Evolutionary conservation across 2,888 invertebrate genomes (phyloP).

Genomic region (Xanthostigma xanthostigma): DNA sequence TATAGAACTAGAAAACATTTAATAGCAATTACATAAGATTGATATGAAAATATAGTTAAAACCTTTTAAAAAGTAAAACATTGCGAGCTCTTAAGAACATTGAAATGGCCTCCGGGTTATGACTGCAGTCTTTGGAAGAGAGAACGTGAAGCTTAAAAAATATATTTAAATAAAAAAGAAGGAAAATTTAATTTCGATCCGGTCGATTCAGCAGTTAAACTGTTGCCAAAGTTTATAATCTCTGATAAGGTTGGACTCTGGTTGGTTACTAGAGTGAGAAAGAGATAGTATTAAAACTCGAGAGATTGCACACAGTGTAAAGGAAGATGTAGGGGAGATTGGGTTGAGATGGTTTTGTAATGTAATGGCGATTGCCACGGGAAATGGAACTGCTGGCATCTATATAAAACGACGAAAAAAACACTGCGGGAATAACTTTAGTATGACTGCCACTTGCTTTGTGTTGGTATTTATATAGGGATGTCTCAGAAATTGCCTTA

Average conservation of each 20-base stretch:
- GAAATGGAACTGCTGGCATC: conserved; percentile 17
- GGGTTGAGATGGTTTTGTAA: conserved; percentile 4
- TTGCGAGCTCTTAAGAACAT: too few species aligned
- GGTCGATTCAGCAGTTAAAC: conserved; percentile 37
- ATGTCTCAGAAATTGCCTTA: too few species aligned
- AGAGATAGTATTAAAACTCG: background rate
- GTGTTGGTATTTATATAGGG: too few species aligned
- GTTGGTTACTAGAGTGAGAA: background rate
- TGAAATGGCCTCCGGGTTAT: too few species aligned
- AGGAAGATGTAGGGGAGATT: background rate
- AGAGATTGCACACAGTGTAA: background rate
- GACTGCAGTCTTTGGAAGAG: too few species aligned
- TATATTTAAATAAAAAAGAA: conserved; percentile 17
- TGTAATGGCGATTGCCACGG: conserved; percentile 17
- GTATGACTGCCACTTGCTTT: too few species aligned
- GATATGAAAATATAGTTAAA: too few species aligned
- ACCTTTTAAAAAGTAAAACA: too few species aligned
- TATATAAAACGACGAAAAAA: conserved; percentile 14
- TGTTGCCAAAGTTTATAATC: conserved; percentile 32
- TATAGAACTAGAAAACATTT: too few species aligned
- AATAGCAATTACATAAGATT: too few species aligned
- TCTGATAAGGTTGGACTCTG: conserved; percentile 27
- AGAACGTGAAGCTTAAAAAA: conserved; percentile 8
- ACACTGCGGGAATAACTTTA: too few species aligned
- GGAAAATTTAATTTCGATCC: conserved; percentile 39